Base-by-base conservation (phyloP, 2,888 invertebrate species). In the Galerucella nymphaeae region DNA sequence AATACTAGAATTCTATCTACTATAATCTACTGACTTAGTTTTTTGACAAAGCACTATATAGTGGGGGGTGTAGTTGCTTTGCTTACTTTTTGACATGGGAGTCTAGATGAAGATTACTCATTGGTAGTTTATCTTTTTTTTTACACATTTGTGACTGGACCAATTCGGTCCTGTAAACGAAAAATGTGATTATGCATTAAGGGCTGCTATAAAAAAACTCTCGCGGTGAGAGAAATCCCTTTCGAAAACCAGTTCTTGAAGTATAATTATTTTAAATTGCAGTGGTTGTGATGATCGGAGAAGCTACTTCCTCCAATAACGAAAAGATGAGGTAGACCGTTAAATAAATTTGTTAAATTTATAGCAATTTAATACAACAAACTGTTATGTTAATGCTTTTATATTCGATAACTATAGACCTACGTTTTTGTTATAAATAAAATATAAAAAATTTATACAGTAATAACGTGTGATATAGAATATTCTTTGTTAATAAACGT, bases 221-320 rank as follows among this genome's bases (percentile, higher is more conserved):
- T 16, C 10, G 50, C 50, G 50, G 50, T 53, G 18, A n/a, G 16
- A 53, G 50, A 53, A 53, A 53, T 53, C 50, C 50, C 50, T 53
- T 53, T 53, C 50, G 11, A 18, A 53, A 53, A 53, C 50, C 50
- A n/a, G 50, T 53, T 53, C 50, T 53, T 16, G n/a, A 53, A 53
- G 16, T 53, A 53, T 53, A 53, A 53, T 53, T 53, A 53, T 53
- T 16, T 53, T n/a, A 53, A 53, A 53, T 53, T 53, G 18, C 50
- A 53, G 8, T 53, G 50, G 9, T 9, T 53, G 16, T n/a, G 50
- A 53, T 16, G 18, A 53, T 53, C n/a, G 16, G 50, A 53, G 50
- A 53, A 16, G 50, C 18, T 6, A 53, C 50, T 53, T 53, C 50
- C n/a, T 53, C 18, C 16, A 16, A 16, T 53, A 53, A 53, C 16